A percentile compares a stretch with the other conserved stretches of the same genome.
Conservation (phyloP, 1,140 invertebrate genomes). For the Drosophila arizonae region DNA sequence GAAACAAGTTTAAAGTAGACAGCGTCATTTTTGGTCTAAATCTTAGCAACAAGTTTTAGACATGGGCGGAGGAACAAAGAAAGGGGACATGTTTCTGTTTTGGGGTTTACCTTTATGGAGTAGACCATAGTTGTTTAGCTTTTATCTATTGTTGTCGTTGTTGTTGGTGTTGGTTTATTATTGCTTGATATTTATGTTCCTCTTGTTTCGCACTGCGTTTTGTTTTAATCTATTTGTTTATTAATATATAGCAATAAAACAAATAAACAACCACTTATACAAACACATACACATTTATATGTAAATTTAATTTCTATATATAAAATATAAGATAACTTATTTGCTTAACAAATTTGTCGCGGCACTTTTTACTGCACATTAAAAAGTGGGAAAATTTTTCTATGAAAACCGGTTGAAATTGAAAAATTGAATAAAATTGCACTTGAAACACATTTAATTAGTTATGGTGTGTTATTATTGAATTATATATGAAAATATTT, state of each 20-base stretch:
- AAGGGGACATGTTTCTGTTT: conserved; percentile 8
- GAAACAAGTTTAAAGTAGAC: conserved; percentile 37
- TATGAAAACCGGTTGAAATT: conserved; percentile 29
- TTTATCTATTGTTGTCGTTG: conserved; percentile 19
- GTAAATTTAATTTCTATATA: neutral
- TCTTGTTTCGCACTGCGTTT: neutral
- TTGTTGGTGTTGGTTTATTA: conserved; percentile 16
- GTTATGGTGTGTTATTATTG: neutral
- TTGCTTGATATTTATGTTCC: neutral
- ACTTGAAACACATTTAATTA: conserved; percentile 21
- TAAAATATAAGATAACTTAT: conserved; percentile 11
- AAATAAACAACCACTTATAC: neutral
- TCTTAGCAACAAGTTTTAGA: neutral
- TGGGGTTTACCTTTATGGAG: conserved; percentile 64
- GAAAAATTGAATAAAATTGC: conserved; percentile 15
- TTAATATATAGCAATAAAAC: conserved; percentile 7
- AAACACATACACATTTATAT: conserved; percentile 5
- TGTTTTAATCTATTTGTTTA: conserved; percentile 19
- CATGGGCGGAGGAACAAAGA: neutral
- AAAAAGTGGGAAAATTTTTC: conserved; percentile 6
- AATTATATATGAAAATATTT: conserved; percentile 9
- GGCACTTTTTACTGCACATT: conserved; percentile 11
- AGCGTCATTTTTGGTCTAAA: conserved; percentile 2
- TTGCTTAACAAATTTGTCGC: conserved; percentile 21
- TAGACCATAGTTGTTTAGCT: conserved; percentile 56